phyloP scores from a whole-genome alignment of 2,888 invertebrate species.

The Phasia obesa region DNA sequence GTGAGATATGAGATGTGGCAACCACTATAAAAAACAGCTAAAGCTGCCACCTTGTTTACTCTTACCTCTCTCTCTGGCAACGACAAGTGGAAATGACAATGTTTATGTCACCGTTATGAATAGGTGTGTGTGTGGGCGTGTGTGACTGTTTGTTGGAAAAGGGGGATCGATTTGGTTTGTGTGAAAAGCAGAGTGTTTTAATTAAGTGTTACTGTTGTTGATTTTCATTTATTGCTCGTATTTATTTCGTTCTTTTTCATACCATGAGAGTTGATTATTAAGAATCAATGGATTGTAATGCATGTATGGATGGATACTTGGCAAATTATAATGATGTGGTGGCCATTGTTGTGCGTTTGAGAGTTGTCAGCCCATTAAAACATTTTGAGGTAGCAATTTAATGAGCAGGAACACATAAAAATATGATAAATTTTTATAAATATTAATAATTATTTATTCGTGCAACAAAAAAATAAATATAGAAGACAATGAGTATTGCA shows the following conservation, averaged over 20 bases:
- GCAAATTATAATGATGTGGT: conserved; percentile 45
- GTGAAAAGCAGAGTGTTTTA: conserved; percentile 50
- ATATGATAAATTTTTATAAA: conserved; percentile 67
- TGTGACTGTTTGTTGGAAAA: conserved; percentile 19
- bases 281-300: conserved; percentile 69
- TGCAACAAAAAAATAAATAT: conserved; percentile 13
- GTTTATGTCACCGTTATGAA: conserved; percentile 41
- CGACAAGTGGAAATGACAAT: conserved; percentile 60
- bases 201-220: conserved; percentile 70
- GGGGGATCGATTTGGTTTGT: conserved; percentile 10
- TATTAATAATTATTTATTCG: conserved; percentile 59
- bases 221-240: conserved; percentile 48
- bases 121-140: neutral
- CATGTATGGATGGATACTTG: conserved; percentile 28
- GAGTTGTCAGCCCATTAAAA: conserved; percentile 59
- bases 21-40: conserved; percentile 34
- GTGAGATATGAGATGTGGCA: conserved; percentile 21
- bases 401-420: conserved; percentile 71
- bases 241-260: neutral
- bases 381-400: conserved; percentile 69
- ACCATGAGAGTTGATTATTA: conserved; percentile 34
- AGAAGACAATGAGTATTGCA: conserved; percentile 50
- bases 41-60: conserved; percentile 25
- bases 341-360: conserved; percentile 2
- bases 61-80: conserved; percentile 38